These are phyloP conservation scores for Erebia palarica DNA, from an alignment of 2,888 invertebrate species.

Conservation along the genomic window DNA sequence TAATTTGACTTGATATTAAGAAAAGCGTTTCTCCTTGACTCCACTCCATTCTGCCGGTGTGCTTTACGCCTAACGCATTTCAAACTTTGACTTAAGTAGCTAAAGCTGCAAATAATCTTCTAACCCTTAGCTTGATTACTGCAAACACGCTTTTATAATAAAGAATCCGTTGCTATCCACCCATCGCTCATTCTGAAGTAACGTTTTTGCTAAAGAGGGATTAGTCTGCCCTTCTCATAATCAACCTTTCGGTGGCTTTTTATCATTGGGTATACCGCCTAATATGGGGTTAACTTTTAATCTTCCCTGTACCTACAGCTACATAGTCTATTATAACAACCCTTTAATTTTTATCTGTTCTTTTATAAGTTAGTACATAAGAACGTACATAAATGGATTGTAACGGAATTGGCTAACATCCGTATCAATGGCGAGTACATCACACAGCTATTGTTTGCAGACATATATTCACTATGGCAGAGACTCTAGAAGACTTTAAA, in stretches of 20 bases:
- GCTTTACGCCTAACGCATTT: no score
- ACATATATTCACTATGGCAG: no score
- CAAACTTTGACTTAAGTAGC: no score
- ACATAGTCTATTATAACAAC: neutral
- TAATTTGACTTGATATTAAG: no score
- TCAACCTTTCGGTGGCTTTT: constrained; percentile 80
- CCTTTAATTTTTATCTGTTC: no score
- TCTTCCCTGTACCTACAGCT: constrained; percentile 69
- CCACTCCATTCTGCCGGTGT: no score
- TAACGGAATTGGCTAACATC: no score
- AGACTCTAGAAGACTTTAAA: no score
- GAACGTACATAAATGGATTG: no score
- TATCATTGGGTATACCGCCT: constrained; percentile 80
- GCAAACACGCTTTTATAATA: constrained; percentile 79
- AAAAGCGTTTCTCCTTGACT: no score
- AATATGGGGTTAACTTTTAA: constrained; percentile 83
- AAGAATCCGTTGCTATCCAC: constrained; percentile 70
- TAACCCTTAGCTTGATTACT: constrained; percentile 73
- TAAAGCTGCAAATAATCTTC: constrained; percentile 56
- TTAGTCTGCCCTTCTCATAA: constrained; percentile 78
- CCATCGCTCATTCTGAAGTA: constrained; percentile 78
- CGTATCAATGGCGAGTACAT: no score
- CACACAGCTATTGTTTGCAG: no score
- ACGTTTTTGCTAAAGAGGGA: constrained; percentile 83
- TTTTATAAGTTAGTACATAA: neutral